These are phyloP conservation scores for Macrosteles quadrilineatus DNA, from an alignment of 1,140 invertebrate species.

Conservation along the genomic window DNA sequence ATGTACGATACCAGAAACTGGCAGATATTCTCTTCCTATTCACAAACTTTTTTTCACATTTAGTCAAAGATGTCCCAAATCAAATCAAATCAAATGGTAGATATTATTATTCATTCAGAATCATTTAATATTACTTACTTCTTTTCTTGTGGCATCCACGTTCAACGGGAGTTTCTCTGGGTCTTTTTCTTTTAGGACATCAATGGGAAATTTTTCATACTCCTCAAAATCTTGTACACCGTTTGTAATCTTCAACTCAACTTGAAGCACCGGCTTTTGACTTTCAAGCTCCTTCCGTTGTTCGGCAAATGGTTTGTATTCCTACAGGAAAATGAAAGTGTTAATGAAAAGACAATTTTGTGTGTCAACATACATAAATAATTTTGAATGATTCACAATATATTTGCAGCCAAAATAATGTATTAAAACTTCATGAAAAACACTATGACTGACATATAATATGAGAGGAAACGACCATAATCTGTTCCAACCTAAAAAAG, in stretches of 20 bases:
- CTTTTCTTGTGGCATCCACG: slow-evolving; percentile 81
- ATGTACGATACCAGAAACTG: too few species aligned
- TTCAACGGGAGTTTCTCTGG: slow-evolving; percentile 77
- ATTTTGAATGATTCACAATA: not conserved
- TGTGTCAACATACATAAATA: not conserved
- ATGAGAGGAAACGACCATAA: too few species aligned
- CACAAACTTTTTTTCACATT: too few species aligned
- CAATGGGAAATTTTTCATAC: slow-evolving; percentile 76
- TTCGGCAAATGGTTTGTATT: slow-evolving; percentile 63
- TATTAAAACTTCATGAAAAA: too few species aligned
- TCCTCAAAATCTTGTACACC: slow-evolving; percentile 65
- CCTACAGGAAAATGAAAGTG: slow-evolving; percentile 50
- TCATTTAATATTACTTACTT: too few species aligned
- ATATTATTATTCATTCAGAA: too few species aligned
- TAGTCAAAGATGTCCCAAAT: too few species aligned
- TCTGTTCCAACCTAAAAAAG: too few species aligned
- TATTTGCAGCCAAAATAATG: not conserved
- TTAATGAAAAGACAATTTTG: not conserved
- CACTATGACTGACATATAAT: too few species aligned
- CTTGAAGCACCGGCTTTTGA: slow-evolving; percentile 50
- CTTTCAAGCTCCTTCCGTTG: slow-evolving; percentile 59
- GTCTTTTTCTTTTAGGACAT: slow-evolving; percentile 66
- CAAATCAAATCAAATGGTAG: too few species aligned
- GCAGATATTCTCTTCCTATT: too few species aligned
- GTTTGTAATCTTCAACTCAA: slow-evolving; percentile 52